Evolutionary conservation across 2,888 invertebrate species (phyloP), one percentile per base, ranked within the genome.

Genomic region (Drosophila neonasuta): DNA sequence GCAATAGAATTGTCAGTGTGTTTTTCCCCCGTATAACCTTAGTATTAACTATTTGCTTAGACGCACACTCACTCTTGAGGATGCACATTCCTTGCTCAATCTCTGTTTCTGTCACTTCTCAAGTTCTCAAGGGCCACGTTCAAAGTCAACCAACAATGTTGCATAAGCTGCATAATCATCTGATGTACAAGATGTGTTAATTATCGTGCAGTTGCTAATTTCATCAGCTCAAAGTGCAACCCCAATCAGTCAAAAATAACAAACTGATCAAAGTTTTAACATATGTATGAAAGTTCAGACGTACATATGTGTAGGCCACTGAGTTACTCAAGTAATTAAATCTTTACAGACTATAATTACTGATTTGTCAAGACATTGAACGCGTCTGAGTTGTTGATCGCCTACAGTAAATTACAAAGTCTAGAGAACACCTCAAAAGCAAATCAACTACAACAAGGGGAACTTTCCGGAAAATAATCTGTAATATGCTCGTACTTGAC

Each of bases 211-310:
- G 44, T 59, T 71, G 63, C 45, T 67, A 69, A 77, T 77, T 74
- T 58, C 46, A 30, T n/a, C 15, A 32, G 56, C 45, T 76, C 79
- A 81, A 79, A 81, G 80, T 76, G 41, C 82, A 67, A 29, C 57
- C 77, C 64, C 52, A 60, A 20, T 51, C 24, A 32, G 13, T 3
- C 15, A 29, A 24, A 39, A 8, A n/a, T 29, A 17, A 32, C 30
- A 7, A 30, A n/a, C 50, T 39, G 30, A 17, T 11, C 57, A 48
- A 51, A 55, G 44, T 59, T 49, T 39, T 29, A 49, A 30, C 39
- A n/a, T 6, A 29, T 41, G 32, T 49, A 34, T 39, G 15, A 29
- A 29, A 52, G 17, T 48, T 41, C 17, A 56, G 44, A 20, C 59
- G 3, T 42, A 20, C 59, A 2, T 42, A 59, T 44, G 42, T 42